Evolutionary conservation across 35 echinoderm and acorn worm species (phyloP).

Genomic region (Heliocidaris tuberculata): DNA sequence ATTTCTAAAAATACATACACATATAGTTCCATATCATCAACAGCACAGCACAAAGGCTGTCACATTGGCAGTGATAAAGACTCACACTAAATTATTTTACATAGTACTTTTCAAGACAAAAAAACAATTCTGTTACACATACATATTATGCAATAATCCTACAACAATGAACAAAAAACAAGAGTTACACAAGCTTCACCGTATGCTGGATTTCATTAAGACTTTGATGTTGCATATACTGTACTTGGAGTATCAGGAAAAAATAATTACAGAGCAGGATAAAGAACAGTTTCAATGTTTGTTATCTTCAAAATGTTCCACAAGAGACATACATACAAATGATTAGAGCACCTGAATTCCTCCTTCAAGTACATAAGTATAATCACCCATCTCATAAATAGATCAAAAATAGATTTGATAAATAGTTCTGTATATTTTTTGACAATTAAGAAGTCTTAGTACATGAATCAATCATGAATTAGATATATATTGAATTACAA

Average conservation of each 20-base stretch:
- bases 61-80: neutral
- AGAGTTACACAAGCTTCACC: neutral
- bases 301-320: no score
- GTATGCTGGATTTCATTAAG: neutral
- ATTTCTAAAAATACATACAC: neutral
- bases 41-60: neutral
- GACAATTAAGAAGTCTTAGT: neutral
- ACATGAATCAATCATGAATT: neutral
- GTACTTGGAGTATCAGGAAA: neutral
- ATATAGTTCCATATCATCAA: neutral
- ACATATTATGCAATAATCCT: neutral
- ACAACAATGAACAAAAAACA: neutral
- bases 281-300: no score
- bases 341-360: neutral
- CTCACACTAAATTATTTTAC: neutral
- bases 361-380: neutral
- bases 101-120: neutral
- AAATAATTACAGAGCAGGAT: neutral
- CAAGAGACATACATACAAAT: neutral
- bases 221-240: neutral
- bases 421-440: neutral
- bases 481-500: neutral
- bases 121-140: neutral
- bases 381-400: neutral
- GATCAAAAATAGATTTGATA: conserved; percentile 14